Evolutionary conservation across 2,797 vertebrate genomes (phyloP).

Genomic region (Tadarida brasiliensis): DNA sequence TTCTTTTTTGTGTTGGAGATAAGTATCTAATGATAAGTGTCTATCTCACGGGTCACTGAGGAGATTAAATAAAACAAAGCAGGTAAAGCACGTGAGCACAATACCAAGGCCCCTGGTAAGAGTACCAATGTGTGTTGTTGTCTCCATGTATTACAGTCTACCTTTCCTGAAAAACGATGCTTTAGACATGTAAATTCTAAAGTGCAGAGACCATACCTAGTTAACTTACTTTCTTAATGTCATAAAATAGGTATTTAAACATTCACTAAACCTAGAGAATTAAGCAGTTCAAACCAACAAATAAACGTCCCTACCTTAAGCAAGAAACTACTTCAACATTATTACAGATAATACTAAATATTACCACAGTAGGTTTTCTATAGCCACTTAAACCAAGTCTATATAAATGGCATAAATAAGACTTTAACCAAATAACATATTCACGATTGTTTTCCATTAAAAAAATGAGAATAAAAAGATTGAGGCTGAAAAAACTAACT

Average conservation of each 20-base stretch:
- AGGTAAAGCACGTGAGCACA: not conserved
- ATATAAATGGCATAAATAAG: not conserved
- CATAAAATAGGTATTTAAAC: conserved; percentile 52
- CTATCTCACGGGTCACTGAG: not conserved
- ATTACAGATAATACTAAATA: conserved; percentile 41
- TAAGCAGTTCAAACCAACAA: conserved; percentile 29
- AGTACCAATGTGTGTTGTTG: not conserved
- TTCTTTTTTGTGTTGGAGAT: conserved; percentile 35
- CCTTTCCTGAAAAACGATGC: not conserved
- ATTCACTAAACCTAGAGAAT: conserved; percentile 34
- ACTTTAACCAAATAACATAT: conserved; percentile 23
- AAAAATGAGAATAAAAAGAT: conserved; percentile 56
- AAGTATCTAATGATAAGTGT: not conserved
- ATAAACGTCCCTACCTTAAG: conserved; percentile 17
- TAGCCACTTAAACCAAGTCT: conserved; percentile 37
- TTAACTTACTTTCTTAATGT: not conserved
- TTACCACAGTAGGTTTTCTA: not conserved
- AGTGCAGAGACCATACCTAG: not conserved
- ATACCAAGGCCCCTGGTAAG: not conserved
- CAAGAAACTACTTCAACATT: conserved; percentile 24
- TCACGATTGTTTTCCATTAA: conserved; percentile 10
- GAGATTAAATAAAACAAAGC: conserved; percentile 28
- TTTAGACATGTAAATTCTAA: conserved; percentile 5
- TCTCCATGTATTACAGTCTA: not conserved
- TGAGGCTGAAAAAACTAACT: conserved; percentile 36